phyloP scores from a whole-genome alignment of 92 coral and sea anemone genomes.

The Blastomussa wellsi region DNA sequence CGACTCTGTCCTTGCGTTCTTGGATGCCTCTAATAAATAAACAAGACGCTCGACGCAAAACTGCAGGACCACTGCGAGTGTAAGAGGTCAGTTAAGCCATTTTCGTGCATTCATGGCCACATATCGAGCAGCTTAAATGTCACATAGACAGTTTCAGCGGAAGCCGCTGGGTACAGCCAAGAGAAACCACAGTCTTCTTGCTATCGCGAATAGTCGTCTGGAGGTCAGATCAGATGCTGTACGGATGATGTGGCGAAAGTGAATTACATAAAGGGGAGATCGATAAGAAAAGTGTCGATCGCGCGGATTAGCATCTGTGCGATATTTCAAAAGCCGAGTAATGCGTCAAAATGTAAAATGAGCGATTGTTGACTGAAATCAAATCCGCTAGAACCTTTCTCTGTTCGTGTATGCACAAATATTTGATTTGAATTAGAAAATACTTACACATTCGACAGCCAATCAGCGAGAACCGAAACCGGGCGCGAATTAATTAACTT shows the following conservation, averaged over 20 bases:
- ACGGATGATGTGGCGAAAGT: constrained; percentile 42
- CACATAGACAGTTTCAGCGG: constrained; percentile 42
- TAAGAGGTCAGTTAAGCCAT: constrained; percentile 6
- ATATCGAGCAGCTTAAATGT: constrained; percentile 42
- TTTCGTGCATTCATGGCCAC: constrained; percentile 41
- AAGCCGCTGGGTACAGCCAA: constrained; percentile 9
- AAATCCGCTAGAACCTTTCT: constrained; percentile 33
- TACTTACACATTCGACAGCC: constrained; percentile 51
- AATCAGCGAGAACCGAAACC: constrained; percentile 51
- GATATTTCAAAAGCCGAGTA: constrained; percentile 29
- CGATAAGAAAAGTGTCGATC: constrained; percentile 38
- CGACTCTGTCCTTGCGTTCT: constrained; percentile 22
- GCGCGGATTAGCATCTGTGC: constrained; percentile 35
- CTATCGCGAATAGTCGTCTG: constrained; percentile 21
- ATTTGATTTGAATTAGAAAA: constrained; percentile 64
- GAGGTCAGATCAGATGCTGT: constrained; percentile 47
- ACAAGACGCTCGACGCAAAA: constrained; percentile 13
- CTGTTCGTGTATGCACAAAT: constrained; percentile 44
- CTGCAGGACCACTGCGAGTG: neutral
- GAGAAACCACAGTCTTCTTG: constrained; percentile 26
- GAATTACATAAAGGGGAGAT: constrained; percentile 31
- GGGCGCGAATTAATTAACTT: constrained; percentile 56
- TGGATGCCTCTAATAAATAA: constrained; percentile 19
- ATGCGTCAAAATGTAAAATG: constrained; percentile 50
- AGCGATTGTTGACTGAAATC: constrained; percentile 48